Evolutionary conservation across 2,888 invertebrate genomes (phyloP).

Genomic region (Galerucella pusilla): DNA sequence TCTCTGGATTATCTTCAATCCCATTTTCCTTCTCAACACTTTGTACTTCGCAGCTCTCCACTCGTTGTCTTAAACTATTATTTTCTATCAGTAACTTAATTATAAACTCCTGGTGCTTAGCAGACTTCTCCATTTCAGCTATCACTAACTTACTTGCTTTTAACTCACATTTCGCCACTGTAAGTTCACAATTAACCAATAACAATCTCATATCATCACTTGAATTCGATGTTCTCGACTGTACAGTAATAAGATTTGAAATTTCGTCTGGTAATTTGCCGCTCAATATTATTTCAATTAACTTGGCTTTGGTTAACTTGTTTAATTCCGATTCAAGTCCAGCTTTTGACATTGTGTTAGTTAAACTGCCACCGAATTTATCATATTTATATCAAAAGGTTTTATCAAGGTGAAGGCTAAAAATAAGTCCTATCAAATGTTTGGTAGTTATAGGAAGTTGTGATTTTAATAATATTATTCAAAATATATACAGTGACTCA

Average conservation of each 20-base stretch:
- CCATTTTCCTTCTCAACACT: not conserved
- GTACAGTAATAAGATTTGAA: not conserved
- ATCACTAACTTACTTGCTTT: not conserved
- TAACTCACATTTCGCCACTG: slow-evolving; percentile 10
- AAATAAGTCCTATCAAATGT: not conserved
- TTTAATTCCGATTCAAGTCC: not conserved
- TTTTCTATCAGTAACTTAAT: not conserved
- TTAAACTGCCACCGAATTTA: not conserved
- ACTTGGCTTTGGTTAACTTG: not conserved
- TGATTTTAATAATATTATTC: not conserved
- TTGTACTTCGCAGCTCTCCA: not conserved
- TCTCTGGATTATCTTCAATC: not conserved
- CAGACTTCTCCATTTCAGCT: slow-evolving; percentile 8
- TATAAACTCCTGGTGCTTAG: slow-evolving; percentile 6
- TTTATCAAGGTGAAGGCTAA: not conserved
- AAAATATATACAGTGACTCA: too few species aligned
- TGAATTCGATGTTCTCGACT: not conserved
- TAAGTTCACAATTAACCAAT: slow-evolving; percentile 8
- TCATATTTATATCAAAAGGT: not conserved
- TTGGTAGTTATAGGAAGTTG: too few species aligned
- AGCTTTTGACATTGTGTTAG: not conserved
- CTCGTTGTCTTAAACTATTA: too few species aligned
- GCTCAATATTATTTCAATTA: slow-evolving; percentile 1
- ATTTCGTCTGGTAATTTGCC: not conserved
- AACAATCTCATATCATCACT: slow-evolving; percentile 7